Percentiles rank a stretch among this genome's conserved stretches.
phyloP scores from a whole-genome alignment of 2,113 vertebrate species.

The Grallaria varia region DNA sequence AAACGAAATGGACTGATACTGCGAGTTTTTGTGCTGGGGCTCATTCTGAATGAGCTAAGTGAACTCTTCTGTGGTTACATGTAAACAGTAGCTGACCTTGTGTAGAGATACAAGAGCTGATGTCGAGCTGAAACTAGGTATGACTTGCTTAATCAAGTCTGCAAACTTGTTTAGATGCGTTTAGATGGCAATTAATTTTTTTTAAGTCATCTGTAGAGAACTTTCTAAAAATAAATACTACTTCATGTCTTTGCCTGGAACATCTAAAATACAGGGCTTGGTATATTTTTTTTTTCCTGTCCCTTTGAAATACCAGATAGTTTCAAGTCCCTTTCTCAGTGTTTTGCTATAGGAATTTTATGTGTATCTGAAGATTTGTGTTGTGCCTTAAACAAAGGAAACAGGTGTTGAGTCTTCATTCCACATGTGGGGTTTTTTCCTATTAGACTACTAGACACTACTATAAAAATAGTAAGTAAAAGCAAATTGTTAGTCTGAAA shows the following conservation, averaged over 20 bases:
- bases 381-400: slow-evolving; percentile 1
- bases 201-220: not conserved
- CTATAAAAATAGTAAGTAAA: not conserved
- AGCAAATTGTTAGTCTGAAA: not conserved
- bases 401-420: not conserved
- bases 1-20: not conserved
- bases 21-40: not conserved
- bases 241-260: not conserved
- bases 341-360: not conserved
- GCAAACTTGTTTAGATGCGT: not conserved
- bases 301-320: slow-evolving; percentile 19
- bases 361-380: not conserved
- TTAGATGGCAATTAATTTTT: not conserved
- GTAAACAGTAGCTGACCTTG: slow-evolving; percentile 34
- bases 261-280: not conserved
- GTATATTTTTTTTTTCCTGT: not conserved
- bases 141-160: slow-evolving; percentile 1
- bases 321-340: not conserved
- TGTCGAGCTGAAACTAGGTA: not conserved
- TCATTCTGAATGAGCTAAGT: not conserved
- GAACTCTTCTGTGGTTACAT: slow-evolving; percentile 12
- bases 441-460: not conserved
- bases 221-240: slow-evolving; percentile 4
- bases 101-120: not conserved
- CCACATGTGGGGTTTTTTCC: not conserved